These are phyloP conservation scores for Capromys pilorides DNA, from an alignment of 2,797 vertebrate genomes.

Conservation along the genomic window DNA sequence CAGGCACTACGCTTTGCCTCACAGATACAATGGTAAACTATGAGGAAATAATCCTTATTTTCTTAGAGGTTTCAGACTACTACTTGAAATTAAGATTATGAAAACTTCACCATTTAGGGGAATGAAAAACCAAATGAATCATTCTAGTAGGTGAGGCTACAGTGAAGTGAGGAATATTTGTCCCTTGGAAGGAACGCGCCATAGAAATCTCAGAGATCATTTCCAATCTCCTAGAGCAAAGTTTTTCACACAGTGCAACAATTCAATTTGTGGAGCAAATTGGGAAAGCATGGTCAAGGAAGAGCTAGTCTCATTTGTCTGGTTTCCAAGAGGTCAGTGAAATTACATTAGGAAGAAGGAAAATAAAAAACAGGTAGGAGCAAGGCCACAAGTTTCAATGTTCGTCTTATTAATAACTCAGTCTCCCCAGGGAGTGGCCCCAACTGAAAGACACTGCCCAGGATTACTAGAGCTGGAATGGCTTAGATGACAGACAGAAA, in stretches of 20 bases:
- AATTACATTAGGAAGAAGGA: conserved; percentile 61
- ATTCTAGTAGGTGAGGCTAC: background rate
- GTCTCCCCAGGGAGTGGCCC: conserved; percentile 59
- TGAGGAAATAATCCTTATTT: background rate
- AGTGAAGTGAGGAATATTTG: background rate
- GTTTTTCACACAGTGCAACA: background rate
- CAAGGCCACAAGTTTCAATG: conserved; percentile 54
- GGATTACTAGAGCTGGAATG: conserved; percentile 61
- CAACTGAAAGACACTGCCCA: conserved; percentile 71
- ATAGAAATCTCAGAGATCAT: conserved; percentile 13
- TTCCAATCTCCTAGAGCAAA: conserved; percentile 20
- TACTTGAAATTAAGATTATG: conserved; percentile 46
- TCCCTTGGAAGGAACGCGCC: background rate
- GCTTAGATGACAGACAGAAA: conserved; percentile 73
- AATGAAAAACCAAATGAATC: background rate
- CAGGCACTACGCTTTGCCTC: background rate
- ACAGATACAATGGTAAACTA: background rate
- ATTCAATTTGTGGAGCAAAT: conserved; percentile 29
- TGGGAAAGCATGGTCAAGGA: background rate
- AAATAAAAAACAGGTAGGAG: conserved; percentile 74
- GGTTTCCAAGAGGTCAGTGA: conserved; percentile 63
- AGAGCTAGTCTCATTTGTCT: conserved; percentile 38
- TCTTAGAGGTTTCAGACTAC: background rate
- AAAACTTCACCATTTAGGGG: background rate
- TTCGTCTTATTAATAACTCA: conserved; percentile 58